A percentile compares a stretch with the other conserved stretches of the same genome.
Evolutionary conservation across 37 sponge, comb jelly and placozoan species (phyloP).

Genomic region (Geodia barretti): DNA sequence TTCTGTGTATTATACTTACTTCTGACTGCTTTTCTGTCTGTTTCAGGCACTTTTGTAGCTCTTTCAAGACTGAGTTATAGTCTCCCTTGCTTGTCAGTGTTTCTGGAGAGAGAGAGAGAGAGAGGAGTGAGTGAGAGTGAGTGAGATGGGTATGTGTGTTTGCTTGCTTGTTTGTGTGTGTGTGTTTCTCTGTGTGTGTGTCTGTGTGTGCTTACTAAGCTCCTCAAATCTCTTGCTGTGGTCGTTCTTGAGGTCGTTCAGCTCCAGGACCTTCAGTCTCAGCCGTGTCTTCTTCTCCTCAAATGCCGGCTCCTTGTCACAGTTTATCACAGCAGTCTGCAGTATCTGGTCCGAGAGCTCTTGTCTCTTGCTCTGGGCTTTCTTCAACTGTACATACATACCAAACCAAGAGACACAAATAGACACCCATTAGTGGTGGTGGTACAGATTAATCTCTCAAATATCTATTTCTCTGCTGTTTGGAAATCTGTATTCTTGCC

Average conservation of each 20-base stretch:
- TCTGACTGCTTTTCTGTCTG: constrained; percentile 48
- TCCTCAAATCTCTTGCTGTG: constrained; percentile 24
- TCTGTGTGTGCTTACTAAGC: constrained; percentile 37
- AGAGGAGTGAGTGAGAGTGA: not conserved
- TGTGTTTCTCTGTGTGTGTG: not conserved
- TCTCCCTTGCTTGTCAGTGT: constrained; percentile 10
- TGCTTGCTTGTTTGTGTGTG: no score
- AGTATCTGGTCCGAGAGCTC: constrained; percentile 24
- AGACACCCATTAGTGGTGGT: no score
- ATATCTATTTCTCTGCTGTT: no score
- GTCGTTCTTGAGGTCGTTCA: constrained; percentile 33
- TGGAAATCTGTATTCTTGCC: no score
- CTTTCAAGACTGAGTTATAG: constrained; percentile 13
- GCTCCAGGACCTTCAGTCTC: not conserved
- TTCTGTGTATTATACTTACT: constrained; percentile 24
- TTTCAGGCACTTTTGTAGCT: constrained; percentile 22
- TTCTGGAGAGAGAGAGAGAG: constrained; percentile 16
- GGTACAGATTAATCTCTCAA: no score
- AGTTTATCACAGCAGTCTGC: constrained; percentile 24
- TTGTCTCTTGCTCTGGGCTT: not conserved
- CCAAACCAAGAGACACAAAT: no score
- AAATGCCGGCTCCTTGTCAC: constrained; percentile 42
- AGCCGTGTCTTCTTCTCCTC: constrained; percentile 14
- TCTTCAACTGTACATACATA: constrained; percentile 47
- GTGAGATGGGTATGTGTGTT: not conserved